Evolutionary conservation across 1,140 invertebrate species (phyloP).

Genomic region (Belonocnema kinseyi): DNA sequence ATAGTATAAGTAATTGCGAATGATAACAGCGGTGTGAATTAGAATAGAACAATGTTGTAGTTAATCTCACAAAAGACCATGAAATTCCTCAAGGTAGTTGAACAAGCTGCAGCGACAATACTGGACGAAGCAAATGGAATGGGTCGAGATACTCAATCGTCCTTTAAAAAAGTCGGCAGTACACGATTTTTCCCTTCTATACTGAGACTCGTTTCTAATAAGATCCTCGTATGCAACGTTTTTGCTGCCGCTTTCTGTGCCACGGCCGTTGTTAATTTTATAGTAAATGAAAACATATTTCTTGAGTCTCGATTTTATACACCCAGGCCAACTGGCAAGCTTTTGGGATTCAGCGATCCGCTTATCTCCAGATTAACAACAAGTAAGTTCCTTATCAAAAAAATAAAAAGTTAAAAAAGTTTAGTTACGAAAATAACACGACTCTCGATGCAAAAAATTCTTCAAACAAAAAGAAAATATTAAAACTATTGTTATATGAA

Average conservation of each 20-base stretch:
- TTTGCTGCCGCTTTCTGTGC: conserved; percentile 77
- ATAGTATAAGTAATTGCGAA: too few species aligned
- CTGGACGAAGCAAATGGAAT: conserved; percentile 53
- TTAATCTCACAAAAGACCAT: neutral
- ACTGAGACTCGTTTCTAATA: conserved; percentile 78
- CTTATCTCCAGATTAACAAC: conserved; percentile 73
- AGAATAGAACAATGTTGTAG: neutral
- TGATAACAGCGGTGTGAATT: neutral
- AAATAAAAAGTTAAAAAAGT: neutral
- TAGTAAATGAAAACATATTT: conserved; percentile 76
- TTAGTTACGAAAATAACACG: neutral
- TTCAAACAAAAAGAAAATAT: too few species aligned
- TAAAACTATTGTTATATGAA: too few species aligned
- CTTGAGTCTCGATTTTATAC: conserved; percentile 79
- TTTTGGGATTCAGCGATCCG: conserved; percentile 76
- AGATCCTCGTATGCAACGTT: conserved; percentile 78
- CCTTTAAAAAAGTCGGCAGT: conserved; percentile 55
- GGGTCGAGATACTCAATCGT: conserved; percentile 41
- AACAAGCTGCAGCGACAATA: conserved; percentile 76
- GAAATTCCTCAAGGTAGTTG: conserved; percentile 69
- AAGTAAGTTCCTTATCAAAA: conserved; percentile 60
- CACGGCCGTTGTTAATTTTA: conserved; percentile 77
- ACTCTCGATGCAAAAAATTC: neutral
- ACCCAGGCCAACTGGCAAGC: conserved; percentile 74
- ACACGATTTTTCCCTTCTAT: conserved; percentile 77